Evolutionary conservation across 2,797 vertebrate genomes (phyloP), one percentile per base, ranked within the genome.

Genomic region (Tokudaia muenninki): DNA sequence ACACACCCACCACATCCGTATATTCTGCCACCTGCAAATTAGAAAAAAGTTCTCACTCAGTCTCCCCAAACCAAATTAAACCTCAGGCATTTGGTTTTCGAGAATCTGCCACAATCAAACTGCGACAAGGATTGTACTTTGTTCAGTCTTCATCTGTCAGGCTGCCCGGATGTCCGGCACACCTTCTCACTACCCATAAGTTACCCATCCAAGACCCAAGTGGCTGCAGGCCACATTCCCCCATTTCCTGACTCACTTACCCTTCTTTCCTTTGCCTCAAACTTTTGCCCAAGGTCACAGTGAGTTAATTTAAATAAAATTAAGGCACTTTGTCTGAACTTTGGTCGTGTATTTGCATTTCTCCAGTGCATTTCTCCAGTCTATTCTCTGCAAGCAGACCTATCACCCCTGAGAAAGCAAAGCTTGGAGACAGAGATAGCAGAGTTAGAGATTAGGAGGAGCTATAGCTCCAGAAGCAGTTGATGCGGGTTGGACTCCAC

Each of bases 41-140:
- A 96, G 92, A 78, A 34, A 65, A 67, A 29, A 0, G n/a, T 87
- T 97, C 91, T 95, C 94, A 92, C 95, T 92, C 77, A 63, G 72
- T 61, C 44, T 74, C 91, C 83, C 84, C 90, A 82, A 90, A 55
- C 37, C 80, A 74, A 21, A 22, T 95, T 61, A 88, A 96, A 83
- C 78, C 44, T 21, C 37, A 44, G 21, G 91, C 70, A 26, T 81
- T 77, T 47, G 77, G 87, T 59, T 97, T 34, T 24, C 70, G 44
- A 59, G 44, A 70, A 50, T 90, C 70, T 13, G 75, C 92, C 44
- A 13, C 77, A 74, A 59, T 61, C 82, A 78, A 81, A 96, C 16
- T 47, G 47, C 74, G 29, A 77, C 24, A 31, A 0, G 1, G 75
- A 14, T 6, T 92, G 50, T 2, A n/a, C 41, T 47, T 52, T n/a